phyloP scores from a whole-genome alignment of 2,888 invertebrate genomes.

The Xestoiulus laeticollis region DNA sequence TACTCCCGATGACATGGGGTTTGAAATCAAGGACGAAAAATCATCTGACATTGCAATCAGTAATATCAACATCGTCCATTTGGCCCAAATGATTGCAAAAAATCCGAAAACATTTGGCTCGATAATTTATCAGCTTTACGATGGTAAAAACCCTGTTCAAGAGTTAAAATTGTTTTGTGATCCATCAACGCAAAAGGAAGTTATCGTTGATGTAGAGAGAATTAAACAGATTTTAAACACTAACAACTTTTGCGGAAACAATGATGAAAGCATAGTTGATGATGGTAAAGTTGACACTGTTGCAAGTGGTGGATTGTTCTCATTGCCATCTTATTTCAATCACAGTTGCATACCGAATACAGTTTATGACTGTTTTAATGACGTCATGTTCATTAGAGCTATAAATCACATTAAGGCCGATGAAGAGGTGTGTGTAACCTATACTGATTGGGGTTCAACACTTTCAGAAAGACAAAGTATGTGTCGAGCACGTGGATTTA shows the following conservation, averaged over 20 bases:
- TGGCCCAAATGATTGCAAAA: background rate
- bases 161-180: background rate
- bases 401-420: background rate
- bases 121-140: background rate
- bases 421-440: background rate
- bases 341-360: constrained; percentile 44
- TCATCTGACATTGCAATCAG: background rate
- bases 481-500: background rate
- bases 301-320: background rate
- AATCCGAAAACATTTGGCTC: constrained; percentile 27
- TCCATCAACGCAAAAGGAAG: background rate
- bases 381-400: constrained; percentile 40
- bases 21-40: background rate
- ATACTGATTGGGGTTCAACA: background rate
- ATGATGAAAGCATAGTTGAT: background rate
- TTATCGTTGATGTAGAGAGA: background rate
- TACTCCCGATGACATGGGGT: background rate
- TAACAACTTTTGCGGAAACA: background rate
- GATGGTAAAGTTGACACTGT: background rate
- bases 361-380: background rate
- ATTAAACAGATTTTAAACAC: background rate
- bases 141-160: background rate
- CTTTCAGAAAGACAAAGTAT: background rate
- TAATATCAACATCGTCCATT: background rate
- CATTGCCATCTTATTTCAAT: constrained; percentile 16